phyloP scores from a whole-genome alignment of 2,888 invertebrate genomes.

The Venusia cambrica region DNA sequence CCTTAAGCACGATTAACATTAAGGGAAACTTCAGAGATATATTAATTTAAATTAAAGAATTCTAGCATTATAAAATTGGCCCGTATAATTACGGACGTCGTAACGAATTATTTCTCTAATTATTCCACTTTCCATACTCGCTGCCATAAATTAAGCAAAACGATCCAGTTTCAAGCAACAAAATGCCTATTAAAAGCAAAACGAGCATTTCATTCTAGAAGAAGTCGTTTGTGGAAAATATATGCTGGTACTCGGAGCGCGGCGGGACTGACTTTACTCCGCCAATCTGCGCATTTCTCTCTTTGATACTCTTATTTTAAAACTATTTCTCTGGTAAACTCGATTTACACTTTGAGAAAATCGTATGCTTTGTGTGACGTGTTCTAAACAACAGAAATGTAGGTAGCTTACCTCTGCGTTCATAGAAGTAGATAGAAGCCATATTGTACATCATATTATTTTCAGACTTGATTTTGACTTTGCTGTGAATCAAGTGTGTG shows the following conservation, averaged over 20 bases:
- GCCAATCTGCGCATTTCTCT: slow-evolving; percentile 20
- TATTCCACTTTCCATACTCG: slow-evolving; percentile 31
- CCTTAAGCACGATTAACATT: too few relatives aligned
- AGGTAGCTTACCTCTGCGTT: too few relatives aligned
- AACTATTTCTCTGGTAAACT: slow-evolving; percentile 18
- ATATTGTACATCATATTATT: too few relatives aligned
- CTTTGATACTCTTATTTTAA: slow-evolving; percentile 17
- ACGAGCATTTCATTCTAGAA: slow-evolving; percentile 32
- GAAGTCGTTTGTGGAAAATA: slow-evolving; percentile 34
- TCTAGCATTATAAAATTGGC: slow-evolving; percentile 6
- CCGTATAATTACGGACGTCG: slow-evolving; percentile 14
- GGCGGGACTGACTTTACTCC: slow-evolving; percentile 24
- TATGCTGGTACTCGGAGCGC: slow-evolving; percentile 28
- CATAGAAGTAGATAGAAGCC: too few relatives aligned
- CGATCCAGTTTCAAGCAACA: slow-evolving; percentile 30
- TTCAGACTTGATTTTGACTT: too few relatives aligned
- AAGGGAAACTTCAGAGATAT: too few relatives aligned
- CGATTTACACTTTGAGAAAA: slow-evolving; percentile 14
- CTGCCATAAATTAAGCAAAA: slow-evolving; percentile 29
- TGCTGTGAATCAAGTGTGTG: too few relatives aligned
- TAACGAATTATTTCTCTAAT: slow-evolving; percentile 27
- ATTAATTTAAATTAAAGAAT: slow-evolving; percentile 8
- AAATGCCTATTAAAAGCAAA: slow-evolving; percentile 34
- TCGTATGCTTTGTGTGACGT: not conserved
- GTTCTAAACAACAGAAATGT: too few relatives aligned